Conservation (phyloP, 64 coral and sea anemone genomes). For the Montipora foliosa region DNA sequence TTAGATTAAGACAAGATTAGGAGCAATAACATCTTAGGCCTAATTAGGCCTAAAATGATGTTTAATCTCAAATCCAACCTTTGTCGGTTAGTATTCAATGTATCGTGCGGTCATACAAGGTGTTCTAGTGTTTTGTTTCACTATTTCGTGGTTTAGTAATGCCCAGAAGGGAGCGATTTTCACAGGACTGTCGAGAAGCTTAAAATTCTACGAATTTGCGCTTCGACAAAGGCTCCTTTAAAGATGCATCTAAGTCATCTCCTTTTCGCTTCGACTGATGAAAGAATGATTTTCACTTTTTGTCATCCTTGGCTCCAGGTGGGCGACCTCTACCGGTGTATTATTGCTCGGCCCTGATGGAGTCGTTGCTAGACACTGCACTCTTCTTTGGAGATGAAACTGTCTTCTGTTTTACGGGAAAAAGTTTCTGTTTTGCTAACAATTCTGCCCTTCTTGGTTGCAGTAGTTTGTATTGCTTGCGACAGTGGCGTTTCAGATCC, state of each 20-base stretch:
- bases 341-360: neutral
- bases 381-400: neutral
- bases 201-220: conserved; percentile 18
- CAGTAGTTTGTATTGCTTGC: neutral
- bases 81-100: no score
- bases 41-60: no score
- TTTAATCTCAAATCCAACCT: no score
- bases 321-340: conserved; percentile 43
- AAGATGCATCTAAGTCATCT: conserved; percentile 4
- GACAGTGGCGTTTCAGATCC: neutral
- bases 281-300: conserved; percentile 22
- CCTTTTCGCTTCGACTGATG: neutral
- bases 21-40: no score
- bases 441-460: neutral
- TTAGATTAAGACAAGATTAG: no score
- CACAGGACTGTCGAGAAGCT: no score
- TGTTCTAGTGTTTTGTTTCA: no score
- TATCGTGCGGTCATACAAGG: no score
- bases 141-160: no score
- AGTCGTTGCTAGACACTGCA: neutral
- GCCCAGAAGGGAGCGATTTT: no score
- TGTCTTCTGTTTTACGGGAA: neutral
- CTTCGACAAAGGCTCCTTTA: neutral
- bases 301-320: conserved; percentile 86
- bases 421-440: neutral